Evolutionary conservation across 2,888 invertebrate species (phyloP).

Genomic region (Cataglyphis altisquamis): DNA sequence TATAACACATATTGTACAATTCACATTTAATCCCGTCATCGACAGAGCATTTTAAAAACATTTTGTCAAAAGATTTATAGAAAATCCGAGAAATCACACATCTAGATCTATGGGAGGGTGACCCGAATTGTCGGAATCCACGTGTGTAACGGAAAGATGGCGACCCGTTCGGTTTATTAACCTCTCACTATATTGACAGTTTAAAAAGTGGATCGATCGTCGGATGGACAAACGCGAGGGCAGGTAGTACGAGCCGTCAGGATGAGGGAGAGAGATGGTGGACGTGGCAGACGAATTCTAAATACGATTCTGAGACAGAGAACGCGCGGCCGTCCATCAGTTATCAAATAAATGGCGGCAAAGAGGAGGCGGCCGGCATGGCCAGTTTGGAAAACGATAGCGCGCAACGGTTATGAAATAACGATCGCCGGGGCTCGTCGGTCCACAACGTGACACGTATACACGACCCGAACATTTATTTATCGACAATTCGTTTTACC

Average conservation of each 20-base stretch:
- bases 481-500: slow-evolving; percentile 77
- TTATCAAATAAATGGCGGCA: slow-evolving; percentile 56
- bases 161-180: slow-evolving; percentile 47
- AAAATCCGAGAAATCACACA: slow-evolving; percentile 30
- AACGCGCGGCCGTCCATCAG: slow-evolving; percentile 52
- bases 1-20: not conserved
- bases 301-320: slow-evolving; percentile 59
- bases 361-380: slow-evolving; percentile 40
- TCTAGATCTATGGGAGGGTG: slow-evolving; percentile 44
- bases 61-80: slow-evolving; percentile 45
- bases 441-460: slow-evolving; percentile 72
- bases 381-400: slow-evolving; percentile 57
- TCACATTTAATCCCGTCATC: not conserved
- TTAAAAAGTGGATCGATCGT: slow-evolving; percentile 55
- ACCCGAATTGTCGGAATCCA: slow-evolving; percentile 33
- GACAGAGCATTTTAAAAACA: slow-evolving; percentile 17
- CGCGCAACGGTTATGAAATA: slow-evolving; percentile 70
- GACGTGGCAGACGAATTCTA: slow-evolving; percentile 52
- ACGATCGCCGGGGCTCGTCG: slow-evolving; percentile 69
- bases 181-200: slow-evolving; percentile 49
- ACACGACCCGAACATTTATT: slow-evolving; percentile 76
- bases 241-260: slow-evolving; percentile 12
- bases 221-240: slow-evolving; percentile 36
- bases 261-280: not conserved
- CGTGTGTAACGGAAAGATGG: slow-evolving; percentile 32